Evolutionary conservation across 1,140 invertebrate species (phyloP).

Genomic region (Lucilia sericata): DNA sequence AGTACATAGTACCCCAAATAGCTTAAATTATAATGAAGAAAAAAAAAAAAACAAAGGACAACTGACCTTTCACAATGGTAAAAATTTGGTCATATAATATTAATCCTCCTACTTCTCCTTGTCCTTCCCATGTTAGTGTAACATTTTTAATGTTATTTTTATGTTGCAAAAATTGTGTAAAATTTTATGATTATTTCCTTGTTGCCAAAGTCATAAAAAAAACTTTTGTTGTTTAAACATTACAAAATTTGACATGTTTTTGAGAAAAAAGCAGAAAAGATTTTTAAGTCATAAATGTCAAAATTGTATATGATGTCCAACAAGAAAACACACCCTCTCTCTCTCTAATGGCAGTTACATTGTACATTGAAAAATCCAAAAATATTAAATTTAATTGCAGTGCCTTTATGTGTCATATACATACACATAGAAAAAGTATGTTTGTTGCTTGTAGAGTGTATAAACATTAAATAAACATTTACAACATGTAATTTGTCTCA

Average conservation of each 20-base stretch:
- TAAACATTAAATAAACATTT: not conserved
- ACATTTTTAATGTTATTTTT: not conserved
- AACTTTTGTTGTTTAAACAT: not conserved
- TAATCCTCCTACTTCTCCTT: not conserved
- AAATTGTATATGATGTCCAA: not conserved
- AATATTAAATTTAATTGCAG: not conserved
- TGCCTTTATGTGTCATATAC: too few species aligned
- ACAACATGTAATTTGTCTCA: conserved; percentile 4
- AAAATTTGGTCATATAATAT: not conserved
- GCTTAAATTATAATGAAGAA: not conserved
- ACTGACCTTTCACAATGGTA: conserved; percentile 3
- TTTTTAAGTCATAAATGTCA: not conserved
- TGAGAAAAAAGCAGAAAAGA: not conserved
- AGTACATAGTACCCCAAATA: not conserved
- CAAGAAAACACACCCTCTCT: not conserved
- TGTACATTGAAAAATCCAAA: not conserved
- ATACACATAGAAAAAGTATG: too few species aligned
- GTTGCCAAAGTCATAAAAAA: not conserved
- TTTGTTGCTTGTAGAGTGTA: not conserved
- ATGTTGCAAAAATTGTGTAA: not conserved
- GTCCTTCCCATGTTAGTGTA: not conserved
- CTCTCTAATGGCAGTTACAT: not conserved
- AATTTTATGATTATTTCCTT: not conserved
- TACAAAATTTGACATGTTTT: not conserved
- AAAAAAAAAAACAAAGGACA: not conserved